Evolutionary conservation across 2,888 invertebrate species (phyloP).

Genomic region (Rotaria sp.): DNA sequence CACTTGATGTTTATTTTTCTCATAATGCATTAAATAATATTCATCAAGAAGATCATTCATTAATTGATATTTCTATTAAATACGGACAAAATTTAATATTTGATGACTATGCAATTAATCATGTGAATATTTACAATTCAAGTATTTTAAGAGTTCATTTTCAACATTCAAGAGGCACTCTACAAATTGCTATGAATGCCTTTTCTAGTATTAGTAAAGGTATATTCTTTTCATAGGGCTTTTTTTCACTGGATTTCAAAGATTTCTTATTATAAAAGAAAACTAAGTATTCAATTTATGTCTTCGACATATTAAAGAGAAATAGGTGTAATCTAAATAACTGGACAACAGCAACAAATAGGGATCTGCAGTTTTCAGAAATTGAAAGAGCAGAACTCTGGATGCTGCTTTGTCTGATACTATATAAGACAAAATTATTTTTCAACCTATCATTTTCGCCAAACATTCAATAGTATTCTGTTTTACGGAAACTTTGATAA

Average conservation of each 20-base stretch:
- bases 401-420: too few species aligned
- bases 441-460: too few species aligned
- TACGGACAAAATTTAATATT: background rate
- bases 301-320: too few species aligned
- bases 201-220: background rate
- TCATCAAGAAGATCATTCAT: background rate
- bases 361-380: too few species aligned
- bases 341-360: too few species aligned
- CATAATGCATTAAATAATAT: background rate
- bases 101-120: background rate
- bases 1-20: background rate
- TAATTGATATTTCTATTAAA: background rate
- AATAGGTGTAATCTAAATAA: too few species aligned
- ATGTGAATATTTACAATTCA: background rate
- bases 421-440: too few species aligned
- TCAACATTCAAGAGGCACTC: background rate
- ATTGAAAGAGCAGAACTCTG: too few species aligned
- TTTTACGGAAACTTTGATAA: too few species aligned
- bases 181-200: background rate
- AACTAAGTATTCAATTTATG: too few species aligned
- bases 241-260: background rate
- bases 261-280: too few species aligned
- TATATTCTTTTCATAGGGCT: background rate
- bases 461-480: too few species aligned
- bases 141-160: background rate